A percentile compares a stretch with the other conserved stretches of the same genome.
Conservation (phyloP, 1,140 invertebrate species). For the Lordiphosa collinella region DNA sequence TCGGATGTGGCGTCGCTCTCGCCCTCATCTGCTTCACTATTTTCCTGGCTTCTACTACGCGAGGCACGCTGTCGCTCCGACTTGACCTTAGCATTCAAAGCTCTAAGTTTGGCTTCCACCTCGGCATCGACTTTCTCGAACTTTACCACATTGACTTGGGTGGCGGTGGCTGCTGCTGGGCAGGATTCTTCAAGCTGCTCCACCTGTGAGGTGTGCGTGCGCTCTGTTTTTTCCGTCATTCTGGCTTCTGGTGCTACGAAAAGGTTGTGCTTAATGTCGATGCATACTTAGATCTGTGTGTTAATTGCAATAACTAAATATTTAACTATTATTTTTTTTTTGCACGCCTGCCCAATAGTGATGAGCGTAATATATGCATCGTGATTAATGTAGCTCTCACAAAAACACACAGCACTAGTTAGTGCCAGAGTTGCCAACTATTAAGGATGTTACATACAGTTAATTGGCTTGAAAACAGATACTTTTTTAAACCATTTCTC, state of each 20-base stretch:
- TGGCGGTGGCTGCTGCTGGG: background rate
- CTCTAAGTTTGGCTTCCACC: slow-evolving; percentile 50
- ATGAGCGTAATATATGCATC: background rate
- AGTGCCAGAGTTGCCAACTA: too few relatives aligned
- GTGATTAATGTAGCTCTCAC: background rate
- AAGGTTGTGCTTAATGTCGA: too few relatives aligned
- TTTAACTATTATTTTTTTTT: slow-evolving; percentile 12
- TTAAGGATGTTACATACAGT: too few relatives aligned
- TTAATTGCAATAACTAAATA: too few relatives aligned
- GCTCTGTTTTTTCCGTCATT: slow-evolving; percentile 19
- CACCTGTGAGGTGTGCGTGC: slow-evolving; percentile 9
- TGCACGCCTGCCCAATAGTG: slow-evolving; percentile 16
- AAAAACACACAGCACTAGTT: background rate
- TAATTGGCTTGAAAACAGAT: too few relatives aligned
- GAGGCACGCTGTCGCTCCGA: slow-evolving; percentile 10
- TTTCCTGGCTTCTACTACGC: slow-evolving; percentile 7
- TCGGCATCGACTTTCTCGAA: slow-evolving; percentile 48
- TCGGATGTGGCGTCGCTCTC: slow-evolving; percentile 20
- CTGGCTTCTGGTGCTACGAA: background rate
- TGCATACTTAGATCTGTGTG: too few relatives aligned
- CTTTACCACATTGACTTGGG: slow-evolving; percentile 32
- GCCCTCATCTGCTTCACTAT: slow-evolving; percentile 8
- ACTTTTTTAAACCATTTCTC: too few relatives aligned
- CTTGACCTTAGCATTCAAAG: slow-evolving; percentile 49
- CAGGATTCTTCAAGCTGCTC: slow-evolving; percentile 19